These are phyloP conservation scores for Catagonus wagneri DNA, from an alignment of 2,113 vertebrate genomes.

Conservation along the genomic window DNA sequence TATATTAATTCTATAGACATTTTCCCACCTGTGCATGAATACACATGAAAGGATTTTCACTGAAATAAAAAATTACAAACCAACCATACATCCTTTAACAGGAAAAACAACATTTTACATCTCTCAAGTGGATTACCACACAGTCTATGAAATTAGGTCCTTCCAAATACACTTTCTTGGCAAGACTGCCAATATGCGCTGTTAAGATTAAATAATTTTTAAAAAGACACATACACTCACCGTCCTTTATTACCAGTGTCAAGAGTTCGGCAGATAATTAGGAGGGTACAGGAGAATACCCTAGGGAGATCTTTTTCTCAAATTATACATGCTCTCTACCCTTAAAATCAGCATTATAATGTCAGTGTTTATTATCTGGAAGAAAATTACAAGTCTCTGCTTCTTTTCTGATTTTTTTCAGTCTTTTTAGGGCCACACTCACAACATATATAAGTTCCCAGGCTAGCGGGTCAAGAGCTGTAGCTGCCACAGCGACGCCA, in stretches of 20 bases:
- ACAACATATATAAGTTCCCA: too few relatives aligned
- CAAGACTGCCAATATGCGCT: not conserved
- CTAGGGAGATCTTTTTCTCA: not conserved
- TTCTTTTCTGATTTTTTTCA: not conserved
- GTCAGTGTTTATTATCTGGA: not conserved
- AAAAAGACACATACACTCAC: not conserved
- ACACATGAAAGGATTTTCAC: not conserved
- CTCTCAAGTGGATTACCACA: not conserved
- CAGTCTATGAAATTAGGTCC: not conserved
- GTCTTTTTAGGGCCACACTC: too few relatives aligned
- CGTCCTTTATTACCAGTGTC: not conserved
- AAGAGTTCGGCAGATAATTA: not conserved
- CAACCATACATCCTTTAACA: not conserved
- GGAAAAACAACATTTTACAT: not conserved
- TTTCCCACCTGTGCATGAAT: not conserved
- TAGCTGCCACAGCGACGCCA: too few relatives aligned
- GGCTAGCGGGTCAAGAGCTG: too few relatives aligned
- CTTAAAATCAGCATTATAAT: not conserved
- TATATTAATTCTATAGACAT: not conserved
- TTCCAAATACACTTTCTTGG: not conserved
- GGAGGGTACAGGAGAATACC: not conserved
- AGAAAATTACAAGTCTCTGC: not conserved
- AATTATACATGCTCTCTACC: not conserved
- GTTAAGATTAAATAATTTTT: not conserved
- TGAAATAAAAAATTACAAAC: constrained; percentile 39